Evolutionary conservation across 2,113 vertebrate species (phyloP).

Genomic region (Cyanoderma ruficeps): DNA sequence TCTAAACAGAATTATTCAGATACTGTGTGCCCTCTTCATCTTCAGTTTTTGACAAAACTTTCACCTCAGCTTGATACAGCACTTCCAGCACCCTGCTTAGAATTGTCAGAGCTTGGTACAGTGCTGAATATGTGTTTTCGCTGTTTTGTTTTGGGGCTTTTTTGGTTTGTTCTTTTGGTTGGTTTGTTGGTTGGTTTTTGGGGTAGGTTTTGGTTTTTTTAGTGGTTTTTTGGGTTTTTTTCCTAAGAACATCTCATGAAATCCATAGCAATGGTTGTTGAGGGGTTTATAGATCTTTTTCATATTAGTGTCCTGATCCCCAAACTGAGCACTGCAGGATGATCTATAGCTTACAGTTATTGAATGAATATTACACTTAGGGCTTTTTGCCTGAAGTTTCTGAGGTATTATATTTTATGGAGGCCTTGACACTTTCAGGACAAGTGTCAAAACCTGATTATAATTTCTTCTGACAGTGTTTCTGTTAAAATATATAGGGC

Average conservation of each 20-base stretch:
- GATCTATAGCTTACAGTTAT: neutral
- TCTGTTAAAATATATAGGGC: slow-evolving; percentile 35
- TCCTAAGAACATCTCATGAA: neutral
- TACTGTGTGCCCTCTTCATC: neutral
- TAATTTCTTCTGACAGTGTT: slow-evolving; percentile 59
- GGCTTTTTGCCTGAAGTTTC: neutral
- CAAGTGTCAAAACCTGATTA: slow-evolving; percentile 48
- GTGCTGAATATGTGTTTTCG: fast-evolving
- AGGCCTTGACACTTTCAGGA: slow-evolving; percentile 15
- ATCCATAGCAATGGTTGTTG: neutral
- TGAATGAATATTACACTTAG: neutral
- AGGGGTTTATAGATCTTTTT: neutral
- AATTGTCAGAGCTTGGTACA: neutral
- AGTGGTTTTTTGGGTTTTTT: no score
- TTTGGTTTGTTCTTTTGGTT: no score
- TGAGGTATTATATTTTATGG: slow-evolving; percentile 8
- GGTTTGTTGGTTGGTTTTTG: no score
- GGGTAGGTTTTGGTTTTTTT: no score
- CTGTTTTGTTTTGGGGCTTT: no score
- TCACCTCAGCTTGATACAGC: neutral
- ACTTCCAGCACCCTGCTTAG: neutral
- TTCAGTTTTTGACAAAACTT: neutral
- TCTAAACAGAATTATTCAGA: neutral
- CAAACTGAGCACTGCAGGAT: neutral
- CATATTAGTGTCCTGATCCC: neutral